A percentile compares a stretch with the other conserved stretches of the same genome.
Conservation (phyloP, 1,140 invertebrate genomes). For the Hypothenemus hampei region DNA sequence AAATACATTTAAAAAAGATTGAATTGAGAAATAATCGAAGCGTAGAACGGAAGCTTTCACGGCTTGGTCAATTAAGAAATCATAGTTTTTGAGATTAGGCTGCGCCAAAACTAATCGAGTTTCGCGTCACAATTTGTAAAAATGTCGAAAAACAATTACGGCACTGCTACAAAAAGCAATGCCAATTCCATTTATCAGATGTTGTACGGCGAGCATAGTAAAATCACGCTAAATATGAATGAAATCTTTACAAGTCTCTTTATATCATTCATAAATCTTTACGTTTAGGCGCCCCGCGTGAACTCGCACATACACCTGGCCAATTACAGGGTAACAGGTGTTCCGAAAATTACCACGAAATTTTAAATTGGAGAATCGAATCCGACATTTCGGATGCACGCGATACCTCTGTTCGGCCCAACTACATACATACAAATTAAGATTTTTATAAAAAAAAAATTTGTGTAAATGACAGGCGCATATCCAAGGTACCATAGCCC, state of each 20-base stretch:
- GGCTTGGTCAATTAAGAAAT: not conserved
- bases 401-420: slow-evolving; percentile 6
- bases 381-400: slow-evolving; percentile 4
- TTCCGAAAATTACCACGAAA: slow-evolving; percentile 21
- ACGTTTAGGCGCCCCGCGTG: slow-evolving; percentile 21
- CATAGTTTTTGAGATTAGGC: not conserved
- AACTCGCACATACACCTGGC: slow-evolving; percentile 19
- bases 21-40: not conserved
- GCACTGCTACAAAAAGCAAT: slow-evolving; percentile 20
- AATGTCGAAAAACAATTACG: slow-evolving; percentile 3
- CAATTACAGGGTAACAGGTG: slow-evolving; percentile 27
- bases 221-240: slow-evolving; percentile 33
- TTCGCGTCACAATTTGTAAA: not conserved
- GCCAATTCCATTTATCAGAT: slow-evolving; percentile 26
- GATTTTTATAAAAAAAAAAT: too few species aligned
- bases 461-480: too few species aligned
- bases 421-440: too few species aligned
- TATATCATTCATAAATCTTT: slow-evolving; percentile 35
- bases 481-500: too few species aligned
- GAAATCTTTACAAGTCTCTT: slow-evolving; percentile 32
- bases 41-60: slow-evolving; percentile 8
- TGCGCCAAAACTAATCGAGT: not conserved
- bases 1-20: not conserved
- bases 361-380: slow-evolving; percentile 5
- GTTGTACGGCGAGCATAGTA: slow-evolving; percentile 28